These are phyloP conservation scores for Caenorhabditis sp. DNA, from an alignment of 2,888 invertebrate species.

Conservation along the genomic window DNA sequence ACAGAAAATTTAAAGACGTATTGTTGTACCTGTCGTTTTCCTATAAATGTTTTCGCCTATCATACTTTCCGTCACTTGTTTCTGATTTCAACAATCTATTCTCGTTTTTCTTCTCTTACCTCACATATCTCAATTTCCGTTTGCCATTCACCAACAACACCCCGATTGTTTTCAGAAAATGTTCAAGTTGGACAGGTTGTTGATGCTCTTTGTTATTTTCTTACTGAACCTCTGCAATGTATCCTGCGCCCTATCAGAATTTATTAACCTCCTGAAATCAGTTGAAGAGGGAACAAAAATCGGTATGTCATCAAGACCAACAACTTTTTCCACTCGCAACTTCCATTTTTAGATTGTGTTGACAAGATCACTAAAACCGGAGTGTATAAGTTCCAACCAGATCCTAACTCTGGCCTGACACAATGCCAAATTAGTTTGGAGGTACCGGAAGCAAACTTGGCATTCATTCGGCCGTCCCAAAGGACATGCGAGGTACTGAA, in stretches of 20 bases:
- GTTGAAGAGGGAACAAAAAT: background rate
- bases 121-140: background rate
- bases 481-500: slow-evolving; percentile 57
- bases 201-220: slow-evolving; percentile 12
- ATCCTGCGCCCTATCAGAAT: slow-evolving; percentile 5
- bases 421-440: slow-evolving; percentile 23
- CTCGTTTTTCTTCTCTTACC: slow-evolving; percentile 12
- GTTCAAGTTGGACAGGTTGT: slow-evolving; percentile 37
- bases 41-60: slow-evolving; percentile 25
- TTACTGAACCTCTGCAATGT: slow-evolving; percentile 30
- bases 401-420: background rate
- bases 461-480: slow-evolving; percentile 19
- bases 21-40: slow-evolving; percentile 5
- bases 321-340: background rate
- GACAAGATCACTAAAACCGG: slow-evolving; percentile 24
- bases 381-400: slow-evolving; percentile 8
- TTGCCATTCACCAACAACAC: background rate
- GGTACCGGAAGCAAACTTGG: slow-evolving; percentile 31
- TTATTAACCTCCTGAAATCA: slow-evolving; percentile 17
- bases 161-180: slow-evolving; percentile 27
- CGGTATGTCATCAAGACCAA: background rate
- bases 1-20: slow-evolving; percentile 1
- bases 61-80: background rate
- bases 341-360: slow-evolving; percentile 19
- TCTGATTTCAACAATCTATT: background rate